Conservation (phyloP, 2,797 vertebrate genomes). For the Clarias laeviceps region DNA sequence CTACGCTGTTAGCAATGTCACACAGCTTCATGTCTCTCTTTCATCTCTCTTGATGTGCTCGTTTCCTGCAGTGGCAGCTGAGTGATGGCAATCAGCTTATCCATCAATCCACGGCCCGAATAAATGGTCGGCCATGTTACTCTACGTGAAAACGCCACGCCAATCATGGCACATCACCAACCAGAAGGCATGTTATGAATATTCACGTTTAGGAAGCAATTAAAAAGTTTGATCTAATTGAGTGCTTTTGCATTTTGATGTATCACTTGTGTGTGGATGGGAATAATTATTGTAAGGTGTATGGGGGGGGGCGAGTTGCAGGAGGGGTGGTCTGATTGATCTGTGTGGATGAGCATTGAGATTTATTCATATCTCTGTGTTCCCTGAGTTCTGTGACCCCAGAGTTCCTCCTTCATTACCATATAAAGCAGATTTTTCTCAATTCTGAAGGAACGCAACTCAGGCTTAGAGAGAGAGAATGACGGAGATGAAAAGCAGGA, state of each 20-base stretch:
- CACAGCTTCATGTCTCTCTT: slow-evolving; percentile 46
- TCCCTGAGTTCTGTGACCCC: slow-evolving; percentile 55
- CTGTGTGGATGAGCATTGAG: slow-evolving; percentile 49
- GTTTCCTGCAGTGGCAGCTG: slow-evolving; percentile 54
- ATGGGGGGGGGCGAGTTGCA: slow-evolving; percentile 30
- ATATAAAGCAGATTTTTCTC: slow-evolving; percentile 61
- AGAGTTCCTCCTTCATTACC: slow-evolving; percentile 58
- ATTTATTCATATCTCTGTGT: slow-evolving; percentile 60
- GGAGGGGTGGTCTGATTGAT: slow-evolving; percentile 53
- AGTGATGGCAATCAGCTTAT: slow-evolving; percentile 53
- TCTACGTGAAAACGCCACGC: neutral
- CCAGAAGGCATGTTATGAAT: slow-evolving; percentile 20
- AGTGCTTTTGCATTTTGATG: neutral
- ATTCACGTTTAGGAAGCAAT: slow-evolving; percentile 42
- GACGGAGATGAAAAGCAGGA: slow-evolving; percentile 19
- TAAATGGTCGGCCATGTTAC: slow-evolving; percentile 8
- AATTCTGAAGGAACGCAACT: slow-evolving; percentile 44
- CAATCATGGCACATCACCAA: slow-evolving; percentile 1
- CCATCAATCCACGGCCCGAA: slow-evolving; percentile 47
- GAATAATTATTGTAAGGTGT: slow-evolving; percentile 40
- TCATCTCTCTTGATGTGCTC: slow-evolving; percentile 53
- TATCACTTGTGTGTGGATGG: neutral
- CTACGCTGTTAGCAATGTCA: slow-evolving; percentile 47
- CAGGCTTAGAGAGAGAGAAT: slow-evolving; percentile 29
- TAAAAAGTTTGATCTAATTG: slow-evolving; percentile 29